Conservation (phyloP, 2,113 vertebrate genomes). For the Mastomys natalensis region DNA sequence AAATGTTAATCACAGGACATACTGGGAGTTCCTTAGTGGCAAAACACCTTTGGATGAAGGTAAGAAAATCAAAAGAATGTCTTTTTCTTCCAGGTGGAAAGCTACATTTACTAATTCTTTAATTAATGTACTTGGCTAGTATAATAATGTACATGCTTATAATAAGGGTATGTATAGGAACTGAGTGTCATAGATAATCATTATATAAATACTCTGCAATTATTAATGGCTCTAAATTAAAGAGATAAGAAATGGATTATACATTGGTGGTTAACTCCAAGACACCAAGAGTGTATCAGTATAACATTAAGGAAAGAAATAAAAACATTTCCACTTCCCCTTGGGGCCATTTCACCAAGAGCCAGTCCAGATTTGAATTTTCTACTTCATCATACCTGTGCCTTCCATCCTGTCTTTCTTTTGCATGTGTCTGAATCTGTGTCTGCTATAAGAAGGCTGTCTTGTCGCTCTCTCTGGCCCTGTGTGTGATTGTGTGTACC, state of each 20-base stretch:
- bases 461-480: neutral
- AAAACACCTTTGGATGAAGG: slow-evolving; percentile 76
- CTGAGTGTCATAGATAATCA: neutral
- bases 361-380: neutral
- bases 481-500: neutral
- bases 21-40: slow-evolving; percentile 84
- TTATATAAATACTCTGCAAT: neutral
- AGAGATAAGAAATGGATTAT: neutral
- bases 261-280: neutral
- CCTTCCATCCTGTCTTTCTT: neutral
- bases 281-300: too few relatives aligned
- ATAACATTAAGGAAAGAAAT: neutral
- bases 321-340: neutral
- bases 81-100: neutral
- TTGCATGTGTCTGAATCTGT: neutral
- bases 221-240: neutral
- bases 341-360: neutral
- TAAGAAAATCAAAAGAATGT: slow-evolving; percentile 28
- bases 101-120: neutral
- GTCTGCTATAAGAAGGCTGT: neutral
- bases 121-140: slow-evolving; percentile 8
- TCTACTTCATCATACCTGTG: neutral
- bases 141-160: neutral
- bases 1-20: slow-evolving; percentile 75
- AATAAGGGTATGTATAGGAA: neutral